phyloP scores from a whole-genome alignment of 2,113 vertebrate species.

The Spea bombifrons region DNA sequence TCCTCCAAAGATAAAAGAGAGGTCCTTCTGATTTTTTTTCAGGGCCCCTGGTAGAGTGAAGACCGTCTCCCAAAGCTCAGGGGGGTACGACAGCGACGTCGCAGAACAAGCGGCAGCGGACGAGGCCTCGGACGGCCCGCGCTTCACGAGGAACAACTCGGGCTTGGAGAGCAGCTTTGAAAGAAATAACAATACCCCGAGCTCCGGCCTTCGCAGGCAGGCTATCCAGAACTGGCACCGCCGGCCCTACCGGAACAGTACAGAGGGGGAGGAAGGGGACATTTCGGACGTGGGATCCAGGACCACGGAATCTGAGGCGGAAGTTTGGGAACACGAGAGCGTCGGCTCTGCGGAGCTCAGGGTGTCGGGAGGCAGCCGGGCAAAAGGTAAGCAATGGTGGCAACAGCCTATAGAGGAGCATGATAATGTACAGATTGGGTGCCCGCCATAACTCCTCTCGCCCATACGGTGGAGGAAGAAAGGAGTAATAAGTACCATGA shows the following conservation, averaged over 20 bases:
- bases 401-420: too few relatives aligned
- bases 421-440: too few relatives aligned
- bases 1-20: too few relatives aligned
- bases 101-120: constrained; percentile 81
- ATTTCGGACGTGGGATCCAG: constrained; percentile 90
- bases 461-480: too few relatives aligned
- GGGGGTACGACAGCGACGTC: constrained; percentile 88
- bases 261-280: constrained; percentile 90
- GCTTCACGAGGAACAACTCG: constrained; percentile 74
- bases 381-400: constrained; percentile 59
- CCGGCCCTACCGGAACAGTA: constrained; percentile 92
- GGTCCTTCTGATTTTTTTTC: constrained; percentile 6
- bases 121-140: constrained; percentile 76
- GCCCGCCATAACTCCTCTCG: too few relatives aligned
- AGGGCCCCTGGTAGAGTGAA: constrained; percentile 84
- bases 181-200: constrained; percentile 60
- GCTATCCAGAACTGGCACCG: constrained; percentile 98
- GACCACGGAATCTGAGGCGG: constrained; percentile 90
- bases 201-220: constrained; percentile 88
- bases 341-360: constrained; percentile 63
- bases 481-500: too few relatives aligned
- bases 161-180: constrained; percentile 67
- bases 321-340: constrained; percentile 83
- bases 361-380: constrained; percentile 67
- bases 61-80: constrained; percentile 85